Evolutionary conservation across 1,140 invertebrate species (phyloP), one percentile per base, ranked within the genome.

Genomic region (Pantala flavescens): DNA sequence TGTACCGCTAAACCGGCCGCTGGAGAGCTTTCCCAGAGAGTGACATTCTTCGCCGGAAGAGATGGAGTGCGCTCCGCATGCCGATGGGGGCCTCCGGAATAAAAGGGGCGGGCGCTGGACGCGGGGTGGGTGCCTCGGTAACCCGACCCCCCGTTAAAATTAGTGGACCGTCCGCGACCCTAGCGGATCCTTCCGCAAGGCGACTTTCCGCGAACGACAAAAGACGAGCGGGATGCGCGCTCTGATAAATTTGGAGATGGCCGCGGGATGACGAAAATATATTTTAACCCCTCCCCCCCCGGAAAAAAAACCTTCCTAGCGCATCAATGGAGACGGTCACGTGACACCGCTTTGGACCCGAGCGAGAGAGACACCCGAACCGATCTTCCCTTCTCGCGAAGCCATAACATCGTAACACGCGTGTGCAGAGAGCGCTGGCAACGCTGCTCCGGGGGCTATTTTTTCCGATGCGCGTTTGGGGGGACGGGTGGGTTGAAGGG

Each of bases 301-400:
- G 3, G 2, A 36, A 36, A 36, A 36, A 36, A 36, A 36, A 36
- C 28, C 49, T 63, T 63, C 12, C 49, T 16, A 21, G 16, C 49
- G 49, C 49, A 63, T 63, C 49, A 63, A 63, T 63, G 49, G 49
- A 63, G n/a, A 63, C 49, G 5, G 49, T 63, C 49, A 63, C 49
- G 49, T 63, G 49, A 63, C 49, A 63, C 49, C 49, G 49, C 14
- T 63, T 63, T 63, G 49, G 49, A 63, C 49, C 49, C 1, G 49
- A 63, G 49, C 49, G 49, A 63, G 49, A 21, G 12, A 63, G 49
- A 63, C 12, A 63, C 49, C 49, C 49, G n/a, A 63, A 19, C 49
- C 49, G 5, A 1, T 21, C 49, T 63, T 21, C 12, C 12, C 49
- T 12, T 63, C 49, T 12, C 49, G 9, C 49, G 14, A 21, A 63